phyloP scores from a whole-genome alignment of 2,888 invertebrate species.

The Zelleria hepariella region DNA sequence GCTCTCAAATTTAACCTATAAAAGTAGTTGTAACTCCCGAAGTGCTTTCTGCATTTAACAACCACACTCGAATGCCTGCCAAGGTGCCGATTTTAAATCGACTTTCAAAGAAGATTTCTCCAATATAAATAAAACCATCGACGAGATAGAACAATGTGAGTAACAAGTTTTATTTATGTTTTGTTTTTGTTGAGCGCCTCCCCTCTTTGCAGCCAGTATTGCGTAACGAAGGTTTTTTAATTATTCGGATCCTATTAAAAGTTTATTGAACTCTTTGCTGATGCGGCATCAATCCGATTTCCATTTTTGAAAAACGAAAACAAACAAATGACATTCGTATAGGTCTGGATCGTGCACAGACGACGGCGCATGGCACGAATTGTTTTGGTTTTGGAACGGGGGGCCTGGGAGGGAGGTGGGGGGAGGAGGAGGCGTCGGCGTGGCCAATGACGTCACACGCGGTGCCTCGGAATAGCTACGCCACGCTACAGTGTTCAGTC shows the following conservation, averaged over 20 bases:
- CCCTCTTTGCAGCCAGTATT: neutral
- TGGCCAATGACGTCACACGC: neutral
- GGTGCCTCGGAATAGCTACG: constrained; percentile 1
- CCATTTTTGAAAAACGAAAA: neutral
- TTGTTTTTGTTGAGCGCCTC: neutral
- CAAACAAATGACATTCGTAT: neutral
- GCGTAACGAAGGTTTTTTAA: neutral
- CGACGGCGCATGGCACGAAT: neutral
- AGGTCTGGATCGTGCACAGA: neutral
- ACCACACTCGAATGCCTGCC: neutral
- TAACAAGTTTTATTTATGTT: neutral
- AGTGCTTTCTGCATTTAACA: neutral
- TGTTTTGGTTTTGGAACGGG: neutral
- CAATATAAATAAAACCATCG: neutral
- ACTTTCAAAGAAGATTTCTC: neutral
- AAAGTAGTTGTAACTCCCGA: neutral
- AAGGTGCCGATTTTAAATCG: neutral
- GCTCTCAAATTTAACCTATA: neutral
- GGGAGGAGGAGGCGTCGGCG: neutral
- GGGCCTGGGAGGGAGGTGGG: neutral
- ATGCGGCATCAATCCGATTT: neutral
- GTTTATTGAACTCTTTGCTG: neutral
- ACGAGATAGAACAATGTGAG: neutral
- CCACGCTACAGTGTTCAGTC: neutral
- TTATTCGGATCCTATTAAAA: neutral